These are phyloP conservation scores for Drosophila subpulchrella DNA, from an alignment of 1,140 invertebrate genomes.

Conservation along the genomic window DNA sequence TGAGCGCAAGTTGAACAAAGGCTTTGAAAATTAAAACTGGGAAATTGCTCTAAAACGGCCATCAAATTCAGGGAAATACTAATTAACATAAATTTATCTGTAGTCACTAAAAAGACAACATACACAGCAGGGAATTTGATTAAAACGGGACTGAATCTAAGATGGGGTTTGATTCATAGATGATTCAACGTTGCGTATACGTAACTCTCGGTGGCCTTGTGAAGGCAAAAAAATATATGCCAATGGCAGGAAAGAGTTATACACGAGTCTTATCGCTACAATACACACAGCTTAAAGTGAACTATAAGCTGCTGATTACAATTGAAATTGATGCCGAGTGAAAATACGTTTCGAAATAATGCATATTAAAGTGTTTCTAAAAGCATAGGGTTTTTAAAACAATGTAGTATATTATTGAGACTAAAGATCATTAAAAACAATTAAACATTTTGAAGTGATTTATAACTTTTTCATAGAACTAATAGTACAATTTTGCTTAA, in stretches of 20 bases:
- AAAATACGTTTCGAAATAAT: not conserved
- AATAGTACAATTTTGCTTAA: too few species aligned
- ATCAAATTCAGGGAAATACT: constrained; percentile 39
- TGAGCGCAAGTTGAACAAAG: constrained; percentile 27
- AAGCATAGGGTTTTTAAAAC: not conserved
- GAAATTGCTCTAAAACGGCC: constrained; percentile 34
- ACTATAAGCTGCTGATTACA: constrained; percentile 34
- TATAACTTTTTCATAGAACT: too few species aligned
- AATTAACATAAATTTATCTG: constrained; percentile 59
- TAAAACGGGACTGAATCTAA: not conserved
- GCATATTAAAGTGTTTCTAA: not conserved
- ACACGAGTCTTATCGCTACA: constrained; percentile 30
- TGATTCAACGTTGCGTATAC: constrained; percentile 58
- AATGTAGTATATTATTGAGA: too few species aligned
- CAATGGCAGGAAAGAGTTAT: not conserved
- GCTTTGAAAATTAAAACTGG: constrained; percentile 28
- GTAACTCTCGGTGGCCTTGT: constrained; percentile 17
- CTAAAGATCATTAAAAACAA: too few species aligned
- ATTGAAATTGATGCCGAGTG: not conserved
- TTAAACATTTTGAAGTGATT: too few species aligned
- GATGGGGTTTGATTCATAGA: constrained; percentile 11
- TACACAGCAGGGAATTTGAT: constrained; percentile 3
- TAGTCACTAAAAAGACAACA: not conserved
- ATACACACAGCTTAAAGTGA: constrained; percentile 11
- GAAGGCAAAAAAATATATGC: not conserved